phyloP scores from a whole-genome alignment of 2,888 invertebrate species.

The Tipula lateralis region DNA sequence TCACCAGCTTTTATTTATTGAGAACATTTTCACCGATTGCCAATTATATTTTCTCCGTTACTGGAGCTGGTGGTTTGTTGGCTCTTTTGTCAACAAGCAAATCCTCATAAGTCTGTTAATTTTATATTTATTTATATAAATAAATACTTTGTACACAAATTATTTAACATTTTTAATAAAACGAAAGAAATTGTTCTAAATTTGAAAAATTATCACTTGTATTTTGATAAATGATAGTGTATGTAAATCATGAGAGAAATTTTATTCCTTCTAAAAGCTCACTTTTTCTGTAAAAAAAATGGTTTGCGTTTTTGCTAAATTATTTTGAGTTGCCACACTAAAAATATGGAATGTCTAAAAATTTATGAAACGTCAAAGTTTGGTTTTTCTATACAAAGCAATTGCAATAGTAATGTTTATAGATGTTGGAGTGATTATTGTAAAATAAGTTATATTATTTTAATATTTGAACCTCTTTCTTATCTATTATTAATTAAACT shows the following conservation, averaged over 20 bases:
- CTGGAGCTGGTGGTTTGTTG: conserved; percentile 80
- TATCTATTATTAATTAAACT: background rate
- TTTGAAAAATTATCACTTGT: too few species aligned
- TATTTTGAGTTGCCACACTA: too few species aligned
- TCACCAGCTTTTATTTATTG: conserved; percentile 90
- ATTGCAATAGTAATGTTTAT: background rate
- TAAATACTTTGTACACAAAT: background rate
- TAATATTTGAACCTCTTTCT: background rate
- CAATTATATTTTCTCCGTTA: conserved; percentile 90
- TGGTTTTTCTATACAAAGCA: too few species aligned
- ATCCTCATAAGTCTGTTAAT: conserved; percentile 35
- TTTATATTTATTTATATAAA: background rate
- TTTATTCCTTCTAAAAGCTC: too few species aligned
- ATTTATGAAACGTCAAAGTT: background rate
- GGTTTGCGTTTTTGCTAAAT: too few species aligned
- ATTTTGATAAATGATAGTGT: too few species aligned
- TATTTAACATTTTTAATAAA: background rate
- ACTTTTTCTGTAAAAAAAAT: too few species aligned
- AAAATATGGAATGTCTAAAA: too few species aligned
- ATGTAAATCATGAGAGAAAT: too few species aligned
- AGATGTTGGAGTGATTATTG: background rate
- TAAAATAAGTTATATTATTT: background rate
- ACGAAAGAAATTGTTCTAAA: too few species aligned
- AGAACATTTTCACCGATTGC: conserved; percentile 83
- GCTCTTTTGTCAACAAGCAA: conserved; percentile 90